phyloP scores from a whole-genome alignment of 2,113 vertebrate species.

The Thryonomys swinderianus region DNA sequence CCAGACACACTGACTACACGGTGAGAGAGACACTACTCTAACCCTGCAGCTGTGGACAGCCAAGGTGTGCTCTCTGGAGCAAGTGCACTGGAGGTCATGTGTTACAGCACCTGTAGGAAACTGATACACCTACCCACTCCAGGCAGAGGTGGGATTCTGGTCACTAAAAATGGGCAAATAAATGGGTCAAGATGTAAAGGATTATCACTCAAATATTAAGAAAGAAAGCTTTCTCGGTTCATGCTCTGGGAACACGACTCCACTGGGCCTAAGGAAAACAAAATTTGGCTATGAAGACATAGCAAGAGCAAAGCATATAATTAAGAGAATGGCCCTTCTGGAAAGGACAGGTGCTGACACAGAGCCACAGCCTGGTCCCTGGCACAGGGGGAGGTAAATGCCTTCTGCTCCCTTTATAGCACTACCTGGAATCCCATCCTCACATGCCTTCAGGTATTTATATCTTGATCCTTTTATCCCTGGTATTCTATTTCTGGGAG shows the following conservation, averaged over 20 bases:
- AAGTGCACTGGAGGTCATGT: not conserved
- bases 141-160: not conserved
- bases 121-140: not conserved
- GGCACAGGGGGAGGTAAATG: too few species aligned
- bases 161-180: not conserved
- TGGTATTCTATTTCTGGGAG: too few species aligned
- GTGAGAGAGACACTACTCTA: not conserved
- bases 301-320: not conserved
- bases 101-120: not conserved
- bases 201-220: not conserved
- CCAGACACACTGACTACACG: not conserved
- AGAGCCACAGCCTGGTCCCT: fast-evolving
- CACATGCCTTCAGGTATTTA: not conserved
- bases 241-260: not conserved
- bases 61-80: not conserved
- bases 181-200: not conserved
- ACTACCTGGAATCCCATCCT: not conserved
- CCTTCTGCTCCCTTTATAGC: not conserved
- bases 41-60: not conserved
- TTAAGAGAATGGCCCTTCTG: not conserved
- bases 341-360: not conserved
- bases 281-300: not conserved
- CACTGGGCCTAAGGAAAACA: not conserved
- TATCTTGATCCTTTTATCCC: too few species aligned
- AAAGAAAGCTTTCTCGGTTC: not conserved